Percentiles rank a stretch among this genome's conserved stretches.
Conservation (phyloP, 1,140 invertebrate species). For the Charaxes varanes region DNA sequence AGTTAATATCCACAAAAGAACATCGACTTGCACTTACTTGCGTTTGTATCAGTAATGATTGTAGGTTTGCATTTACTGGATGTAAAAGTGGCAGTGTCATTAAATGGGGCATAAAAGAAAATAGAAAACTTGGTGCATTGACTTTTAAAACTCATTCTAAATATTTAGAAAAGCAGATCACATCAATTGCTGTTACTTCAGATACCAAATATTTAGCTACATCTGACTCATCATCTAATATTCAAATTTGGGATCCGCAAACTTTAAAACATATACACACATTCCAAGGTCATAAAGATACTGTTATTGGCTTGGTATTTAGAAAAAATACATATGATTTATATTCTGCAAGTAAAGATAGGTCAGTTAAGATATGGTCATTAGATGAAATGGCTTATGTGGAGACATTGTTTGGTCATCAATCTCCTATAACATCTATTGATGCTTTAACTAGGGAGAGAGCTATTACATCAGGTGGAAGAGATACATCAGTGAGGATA, state of each 20-base stretch:
- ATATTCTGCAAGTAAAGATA: slow-evolving; percentile 89
- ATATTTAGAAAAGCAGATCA: slow-evolving; percentile 75
- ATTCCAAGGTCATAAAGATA: slow-evolving; percentile 86
- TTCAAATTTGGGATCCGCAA: slow-evolving; percentile 89
- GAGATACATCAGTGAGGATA: slow-evolving; percentile 88
- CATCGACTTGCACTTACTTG: slow-evolving; percentile 89
- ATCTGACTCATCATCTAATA: slow-evolving; percentile 84
- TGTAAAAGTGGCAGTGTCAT: slow-evolving; percentile 92
- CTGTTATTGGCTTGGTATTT: slow-evolving; percentile 88
- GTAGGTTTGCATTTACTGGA: slow-evolving; percentile 84
- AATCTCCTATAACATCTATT: slow-evolving; percentile 90
- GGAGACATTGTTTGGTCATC: slow-evolving; percentile 96
- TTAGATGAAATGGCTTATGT: slow-evolving; percentile 96
- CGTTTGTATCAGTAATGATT: slow-evolving; percentile 85
- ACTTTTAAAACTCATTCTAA: slow-evolving; percentile 74
- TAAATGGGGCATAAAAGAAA: slow-evolving; percentile 83
- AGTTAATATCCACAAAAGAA: slow-evolving; percentile 79
- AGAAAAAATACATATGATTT: slow-evolving; percentile 91
- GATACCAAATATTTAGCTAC: slow-evolving; percentile 91
- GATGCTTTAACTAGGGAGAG: slow-evolving; percentile 90
- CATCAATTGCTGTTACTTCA: slow-evolving; percentile 85
- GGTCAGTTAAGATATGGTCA: slow-evolving; percentile 94
- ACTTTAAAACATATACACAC: slow-evolving; percentile 86
- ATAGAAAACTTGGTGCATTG: slow-evolving; percentile 73
- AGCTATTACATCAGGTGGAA: slow-evolving; percentile 91